Base-by-base conservation (phyloP, 2,113 vertebrate genomes). In the Gracilinanus agilis region DNA sequence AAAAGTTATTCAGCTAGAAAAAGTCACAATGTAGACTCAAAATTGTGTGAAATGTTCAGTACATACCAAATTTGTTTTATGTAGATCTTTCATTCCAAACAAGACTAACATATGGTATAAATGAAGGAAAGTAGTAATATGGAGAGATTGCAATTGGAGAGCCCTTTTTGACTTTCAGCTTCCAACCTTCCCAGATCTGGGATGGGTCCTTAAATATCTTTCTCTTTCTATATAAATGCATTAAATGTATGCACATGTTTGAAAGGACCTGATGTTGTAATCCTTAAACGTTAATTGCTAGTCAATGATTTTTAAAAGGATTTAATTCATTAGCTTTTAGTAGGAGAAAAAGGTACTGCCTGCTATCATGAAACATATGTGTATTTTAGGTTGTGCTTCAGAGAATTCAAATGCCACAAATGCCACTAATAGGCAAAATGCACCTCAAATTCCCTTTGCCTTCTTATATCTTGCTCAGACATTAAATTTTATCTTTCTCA, bases 311-410 rank as follows among this genome's bases (percentile, higher is more conserved):
- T 90, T 95, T 25, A 96, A 89, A 95, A 53, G 24, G 94, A 27
- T 94, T 75, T 93, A 95, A 94, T 90, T 92, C 10, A 54, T 93
- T 92, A 95, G 53, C 44, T 93, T 96, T 93, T 93, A 90, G 88
- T 29, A 96, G 90, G 12, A 92, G 61, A 88, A 93, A 92, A 96
- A 95, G 55, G 55, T 95, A 55, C 29, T 95, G 34, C 40, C 34
- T 94, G 91, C 53, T 97, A 23, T 89, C 92, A 95, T 92, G 91
- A 95, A 96, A 97, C 88, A 34, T 92, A 94, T 19, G 54, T 90
- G 91, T 94, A 94, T 67, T 94, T 95, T 89, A 90, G 19, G 55
- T 92, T 95, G 53, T 93, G 94, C 89, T 55, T 90, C 92, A 53
- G 96, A 95, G 96, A 95, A 95, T 93, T 92, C 90, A 96, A 96